A percentile compares a stretch with the other conserved stretches of the same genome.
Evolutionary conservation across 2,797 vertebrate genomes (phyloP).

Genomic region (Syndactyla subalaris): DNA sequence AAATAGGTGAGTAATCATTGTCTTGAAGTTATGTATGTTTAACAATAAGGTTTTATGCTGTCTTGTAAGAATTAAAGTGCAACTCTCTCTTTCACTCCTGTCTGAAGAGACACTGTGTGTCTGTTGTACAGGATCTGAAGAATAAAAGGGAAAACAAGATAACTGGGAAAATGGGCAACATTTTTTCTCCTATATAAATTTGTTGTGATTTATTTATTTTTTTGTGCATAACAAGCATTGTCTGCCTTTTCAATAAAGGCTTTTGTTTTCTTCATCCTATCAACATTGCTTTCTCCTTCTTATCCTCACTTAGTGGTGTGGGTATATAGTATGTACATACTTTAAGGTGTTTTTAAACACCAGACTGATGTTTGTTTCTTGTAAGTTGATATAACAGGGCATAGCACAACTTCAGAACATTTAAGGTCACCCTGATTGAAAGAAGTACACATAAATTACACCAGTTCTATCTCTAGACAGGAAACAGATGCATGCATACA

Average conservation of each 20-base stretch:
- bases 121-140: neutral
- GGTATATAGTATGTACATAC: neutral
- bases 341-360: neutral
- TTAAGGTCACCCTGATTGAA: neutral
- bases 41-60: neutral
- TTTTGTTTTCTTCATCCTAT: neutral
- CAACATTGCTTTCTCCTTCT: neutral
- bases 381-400: accelerated
- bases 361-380: neutral
- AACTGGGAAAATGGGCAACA: neutral
- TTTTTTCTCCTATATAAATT: neutral
- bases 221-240: neutral
- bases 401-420: neutral
- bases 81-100: neutral
- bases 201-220: neutral
- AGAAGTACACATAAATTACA: neutral
- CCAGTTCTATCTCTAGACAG: neutral
- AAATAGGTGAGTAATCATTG: neutral
- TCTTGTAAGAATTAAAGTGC: neutral
- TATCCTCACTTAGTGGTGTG: neutral
- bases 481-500: neutral
- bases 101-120: neutral
- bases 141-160: neutral
- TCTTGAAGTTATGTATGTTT: neutral
- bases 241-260: neutral